Evolutionary conservation across 2,888 invertebrate species (phyloP).

Genomic region (Lymantria dispar): DNA sequence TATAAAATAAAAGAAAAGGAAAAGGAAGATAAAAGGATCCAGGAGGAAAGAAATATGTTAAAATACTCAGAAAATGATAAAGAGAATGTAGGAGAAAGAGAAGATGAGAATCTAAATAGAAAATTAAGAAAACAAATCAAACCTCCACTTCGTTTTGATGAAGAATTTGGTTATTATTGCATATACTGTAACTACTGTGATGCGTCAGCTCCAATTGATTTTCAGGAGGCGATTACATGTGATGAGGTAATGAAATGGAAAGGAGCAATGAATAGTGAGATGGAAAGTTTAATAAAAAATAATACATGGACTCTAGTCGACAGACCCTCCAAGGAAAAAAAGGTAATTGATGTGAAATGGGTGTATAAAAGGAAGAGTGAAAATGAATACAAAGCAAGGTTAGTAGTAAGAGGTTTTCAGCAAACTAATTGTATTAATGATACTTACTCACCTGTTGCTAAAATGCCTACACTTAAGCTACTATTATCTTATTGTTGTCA

Average conservation of each 20-base stretch:
- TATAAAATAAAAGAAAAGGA: background rate
- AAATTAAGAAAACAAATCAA: background rate
- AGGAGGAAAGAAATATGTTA: background rate
- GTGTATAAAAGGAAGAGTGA: conserved; percentile 1
- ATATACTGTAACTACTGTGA: background rate
- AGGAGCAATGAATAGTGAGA: background rate
- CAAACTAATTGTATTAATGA: conserved; percentile 1
- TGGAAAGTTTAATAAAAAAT: background rate
- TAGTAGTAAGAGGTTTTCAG: conserved; percentile 8
- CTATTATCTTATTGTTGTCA: conserved; percentile 5
- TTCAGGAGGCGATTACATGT: conserved; percentile 5
- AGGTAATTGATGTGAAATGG: conserved; percentile 3
- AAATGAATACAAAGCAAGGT: background rate
- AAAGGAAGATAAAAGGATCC: background rate
- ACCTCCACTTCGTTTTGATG: background rate
- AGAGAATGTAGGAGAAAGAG: no score
- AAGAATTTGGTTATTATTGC: background rate
- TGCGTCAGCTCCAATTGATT: background rate
- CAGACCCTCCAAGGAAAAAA: background rate
- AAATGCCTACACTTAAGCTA: conserved; percentile 6
- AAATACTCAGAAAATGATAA: background rate
- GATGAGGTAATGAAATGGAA: background rate
- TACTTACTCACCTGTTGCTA: conserved; percentile 4
- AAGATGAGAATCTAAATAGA: no score
- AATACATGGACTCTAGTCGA: background rate